These are phyloP conservation scores for Diplodus sargus DNA, from an alignment of 2,797 vertebrate genomes.

Conservation along the genomic window DNA sequence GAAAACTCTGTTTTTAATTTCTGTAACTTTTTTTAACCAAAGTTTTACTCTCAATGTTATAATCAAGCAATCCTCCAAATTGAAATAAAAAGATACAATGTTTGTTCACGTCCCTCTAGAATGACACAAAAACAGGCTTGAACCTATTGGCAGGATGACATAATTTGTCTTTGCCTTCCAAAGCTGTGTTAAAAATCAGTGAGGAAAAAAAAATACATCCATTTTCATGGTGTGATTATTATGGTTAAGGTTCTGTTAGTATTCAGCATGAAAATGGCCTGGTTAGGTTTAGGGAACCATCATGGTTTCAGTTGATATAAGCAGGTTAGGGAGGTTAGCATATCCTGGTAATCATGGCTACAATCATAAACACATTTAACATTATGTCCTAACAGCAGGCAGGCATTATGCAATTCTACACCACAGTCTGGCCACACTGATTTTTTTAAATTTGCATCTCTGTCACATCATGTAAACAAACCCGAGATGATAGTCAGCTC, in stretches of 20 bases:
- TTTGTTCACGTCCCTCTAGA: not conserved
- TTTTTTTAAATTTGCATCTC: too few relatives aligned
- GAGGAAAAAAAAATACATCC: not conserved
- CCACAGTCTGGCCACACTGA: too few relatives aligned
- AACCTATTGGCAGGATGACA: too few relatives aligned
- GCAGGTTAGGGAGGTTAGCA: not conserved
- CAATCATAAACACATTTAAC: not conserved
- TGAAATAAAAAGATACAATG: not conserved
- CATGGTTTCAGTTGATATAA: not conserved
- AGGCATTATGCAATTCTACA: too few relatives aligned
- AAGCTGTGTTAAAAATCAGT: not conserved
- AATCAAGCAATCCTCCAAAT: not conserved
- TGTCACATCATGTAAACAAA: too few relatives aligned
- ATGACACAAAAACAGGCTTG: not conserved
- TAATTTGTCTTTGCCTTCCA: not conserved
- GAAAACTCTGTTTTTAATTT: conserved; percentile 58
- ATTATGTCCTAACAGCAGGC: too few relatives aligned
- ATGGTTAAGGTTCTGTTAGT: not conserved
- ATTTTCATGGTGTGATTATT: not conserved
- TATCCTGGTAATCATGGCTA: not conserved
- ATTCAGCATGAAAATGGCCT: not conserved
- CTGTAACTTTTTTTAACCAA: not conserved
- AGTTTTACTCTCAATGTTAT: not conserved
- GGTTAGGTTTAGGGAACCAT: not conserved
- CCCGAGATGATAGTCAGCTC: too few relatives aligned